phyloP scores from a whole-genome alignment of 2,888 invertebrate species.

The Alentia gelatinosa region DNA sequence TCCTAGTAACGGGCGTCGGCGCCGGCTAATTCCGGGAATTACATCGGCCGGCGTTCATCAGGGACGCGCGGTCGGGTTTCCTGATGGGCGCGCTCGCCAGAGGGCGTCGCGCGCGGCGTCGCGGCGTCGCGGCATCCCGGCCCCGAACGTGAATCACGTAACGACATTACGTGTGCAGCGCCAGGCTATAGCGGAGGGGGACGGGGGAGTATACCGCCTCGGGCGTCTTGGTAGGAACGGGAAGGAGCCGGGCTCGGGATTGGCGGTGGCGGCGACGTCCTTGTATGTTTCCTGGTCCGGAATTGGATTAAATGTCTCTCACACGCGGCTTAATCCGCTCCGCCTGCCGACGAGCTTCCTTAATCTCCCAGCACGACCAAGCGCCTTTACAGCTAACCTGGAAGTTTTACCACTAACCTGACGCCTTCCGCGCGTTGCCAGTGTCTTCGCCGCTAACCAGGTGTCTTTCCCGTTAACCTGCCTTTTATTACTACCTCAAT shows the following conservation, averaged over 20 bases:
- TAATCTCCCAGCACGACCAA: neutral
- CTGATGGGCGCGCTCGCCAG: neutral
- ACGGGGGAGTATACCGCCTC: too few relatives aligned
- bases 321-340: neutral
- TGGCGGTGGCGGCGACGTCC: neutral
- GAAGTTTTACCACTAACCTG: too few relatives aligned
- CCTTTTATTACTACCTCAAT: too few relatives aligned
- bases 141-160: conserved; percentile 25
- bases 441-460: too few relatives aligned
- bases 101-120: neutral
- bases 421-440: too few relatives aligned
- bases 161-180: conserved; percentile 25
- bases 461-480: too few relatives aligned
- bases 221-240: too few relatives aligned
- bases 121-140: neutral
- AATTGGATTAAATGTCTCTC: conserved; percentile 14
- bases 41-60: neutral
- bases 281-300: neutral
- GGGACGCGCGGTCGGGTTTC: neutral
- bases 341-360: neutral
- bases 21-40: conserved; percentile 41
- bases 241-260: neutral
- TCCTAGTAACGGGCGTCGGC: neutral
- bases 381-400: too few relatives aligned
- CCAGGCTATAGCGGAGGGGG: neutral